Conservation (phyloP, 2,797 vertebrate species). For the Macropus fuliginosus region DNA sequence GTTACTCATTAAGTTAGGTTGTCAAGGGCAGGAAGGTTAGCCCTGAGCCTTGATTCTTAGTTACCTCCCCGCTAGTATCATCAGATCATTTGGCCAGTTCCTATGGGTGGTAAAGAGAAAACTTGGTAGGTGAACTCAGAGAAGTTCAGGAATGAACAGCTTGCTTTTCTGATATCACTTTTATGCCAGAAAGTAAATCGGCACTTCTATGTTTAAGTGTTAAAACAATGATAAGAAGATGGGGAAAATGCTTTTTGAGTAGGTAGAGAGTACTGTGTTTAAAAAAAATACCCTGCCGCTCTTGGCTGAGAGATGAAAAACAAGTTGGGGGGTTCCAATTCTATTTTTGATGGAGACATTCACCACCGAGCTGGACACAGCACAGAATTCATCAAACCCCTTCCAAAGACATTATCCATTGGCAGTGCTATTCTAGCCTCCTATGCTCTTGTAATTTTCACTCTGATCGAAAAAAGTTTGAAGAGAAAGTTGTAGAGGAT, state of each 20-base stretch:
- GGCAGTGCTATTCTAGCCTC: background rate
- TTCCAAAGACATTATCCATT: background rate
- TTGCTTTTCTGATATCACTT: background rate
- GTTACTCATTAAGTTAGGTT: background rate
- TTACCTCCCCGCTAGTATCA: background rate
- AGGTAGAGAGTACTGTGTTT: conserved; percentile 23
- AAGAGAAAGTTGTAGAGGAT: background rate
- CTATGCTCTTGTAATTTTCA: background rate
- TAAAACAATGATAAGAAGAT: background rate
- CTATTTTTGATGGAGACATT: conserved; percentile 25
- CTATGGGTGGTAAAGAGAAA: background rate
- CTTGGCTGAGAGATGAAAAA: background rate
- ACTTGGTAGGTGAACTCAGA: background rate
- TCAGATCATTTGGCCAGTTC: background rate
- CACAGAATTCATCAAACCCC: background rate
- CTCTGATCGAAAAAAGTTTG: background rate
- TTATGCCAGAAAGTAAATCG: background rate
- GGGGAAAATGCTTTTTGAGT: background rate
- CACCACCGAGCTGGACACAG: background rate
- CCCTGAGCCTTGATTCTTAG: background rate
- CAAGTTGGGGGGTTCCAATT: background rate
- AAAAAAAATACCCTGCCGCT: background rate
- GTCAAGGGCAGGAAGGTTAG: background rate
- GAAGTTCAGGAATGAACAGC: background rate
- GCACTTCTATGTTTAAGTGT: background rate